Evolutionary conservation across 2,888 invertebrate genomes (phyloP), one percentile per base, ranked within the genome.

Genomic region (Idaea dimidiata): DNA sequence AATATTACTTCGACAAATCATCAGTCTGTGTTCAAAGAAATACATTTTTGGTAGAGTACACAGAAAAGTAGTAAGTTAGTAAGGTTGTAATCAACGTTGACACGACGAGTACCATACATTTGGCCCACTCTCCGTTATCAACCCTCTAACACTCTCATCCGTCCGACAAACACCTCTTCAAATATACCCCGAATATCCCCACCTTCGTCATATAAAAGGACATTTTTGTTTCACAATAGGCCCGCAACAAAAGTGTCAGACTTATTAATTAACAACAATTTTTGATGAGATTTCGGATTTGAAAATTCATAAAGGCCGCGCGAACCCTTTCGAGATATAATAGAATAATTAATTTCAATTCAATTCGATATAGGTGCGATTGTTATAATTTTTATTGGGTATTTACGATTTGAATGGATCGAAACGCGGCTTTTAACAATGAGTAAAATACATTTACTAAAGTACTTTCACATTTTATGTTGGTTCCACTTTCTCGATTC

Each of bases 381-480:
- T 43, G 43, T 43, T 43, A 43, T 43, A 14, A 43, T 43, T 43
- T 43, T 43, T 43, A 43, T 43, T 43, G 43, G 10, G 43, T 10
- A 7, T 32, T 43, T 43, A 43, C 43, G 43, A 10, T 43, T 43
- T 43, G 43, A 43, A 43, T 32, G 32, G 10, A 32, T 43, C 10
- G 43, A 43, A 43, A 43, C 43, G 43, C 43, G 43, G 8, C 43
- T 43, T 43, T 43, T 43, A 43, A 43, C 43, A 43, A 43, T 43
- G 43, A 43, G 43, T 43, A 43, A 43, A 43, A 43, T 43, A 43
- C 43, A 43, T 10, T 43, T 43, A 43, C 43, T 43, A 43, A 43
- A 43, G 43, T 43, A 43, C 43, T 43, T 43, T 56, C 17, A 17
- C 17, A 56, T 56, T 17, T 56, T 56, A 56, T 56, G 56, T 17